A percentile compares a stretch with the other conserved stretches of the same genome.
These are phyloP conservation scores for Spicauda simplicius DNA, from an alignment of 2,888 invertebrate genomes.

Conservation along the genomic window DNA sequence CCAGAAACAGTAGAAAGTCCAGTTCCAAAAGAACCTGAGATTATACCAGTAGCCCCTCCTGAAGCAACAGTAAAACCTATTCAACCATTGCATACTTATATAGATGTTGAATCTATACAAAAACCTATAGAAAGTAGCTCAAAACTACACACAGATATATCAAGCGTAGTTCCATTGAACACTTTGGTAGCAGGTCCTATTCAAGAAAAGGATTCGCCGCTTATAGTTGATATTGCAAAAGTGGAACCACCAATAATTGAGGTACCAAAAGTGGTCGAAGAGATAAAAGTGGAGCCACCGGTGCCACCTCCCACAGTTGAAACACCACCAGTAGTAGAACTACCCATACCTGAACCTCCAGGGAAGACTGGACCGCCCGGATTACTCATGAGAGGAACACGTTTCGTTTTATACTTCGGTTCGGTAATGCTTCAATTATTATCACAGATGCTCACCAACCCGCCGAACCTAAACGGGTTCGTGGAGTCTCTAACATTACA, in stretches of 20 bases:
- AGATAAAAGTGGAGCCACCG: conserved; percentile 10
- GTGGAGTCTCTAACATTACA: not conserved
- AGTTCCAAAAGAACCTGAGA: conserved; percentile 32
- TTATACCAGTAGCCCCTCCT: conserved; percentile 20
- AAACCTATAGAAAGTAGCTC: conserved; percentile 23
- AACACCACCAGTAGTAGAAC: conserved; percentile 27
- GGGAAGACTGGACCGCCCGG: conserved; percentile 41
- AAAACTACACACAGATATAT: conserved; percentile 31
- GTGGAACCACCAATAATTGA: conserved; percentile 15
- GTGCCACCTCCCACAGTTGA: conserved; percentile 2
- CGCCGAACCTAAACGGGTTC: not conserved
- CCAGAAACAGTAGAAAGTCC: conserved; percentile 23
- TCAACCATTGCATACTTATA: conserved; percentile 31
- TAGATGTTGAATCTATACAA: conserved; percentile 15
- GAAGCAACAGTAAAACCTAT: conserved; percentile 25
- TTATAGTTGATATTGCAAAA: conserved; percentile 3
- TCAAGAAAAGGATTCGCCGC: not conserved
- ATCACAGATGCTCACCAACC: conserved; percentile 55
- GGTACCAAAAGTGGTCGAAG: conserved; percentile 13
- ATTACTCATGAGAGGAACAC: conserved; percentile 54
- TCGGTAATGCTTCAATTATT: conserved; percentile 64
- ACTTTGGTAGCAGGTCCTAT: conserved; percentile 10
- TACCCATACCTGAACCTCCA: conserved; percentile 27
- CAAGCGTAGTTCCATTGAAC: conserved; percentile 26
- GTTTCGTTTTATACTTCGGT: conserved; percentile 63